Conservation (phyloP, 2,797 vertebrate species). For the Uromys caudimaculatus region DNA sequence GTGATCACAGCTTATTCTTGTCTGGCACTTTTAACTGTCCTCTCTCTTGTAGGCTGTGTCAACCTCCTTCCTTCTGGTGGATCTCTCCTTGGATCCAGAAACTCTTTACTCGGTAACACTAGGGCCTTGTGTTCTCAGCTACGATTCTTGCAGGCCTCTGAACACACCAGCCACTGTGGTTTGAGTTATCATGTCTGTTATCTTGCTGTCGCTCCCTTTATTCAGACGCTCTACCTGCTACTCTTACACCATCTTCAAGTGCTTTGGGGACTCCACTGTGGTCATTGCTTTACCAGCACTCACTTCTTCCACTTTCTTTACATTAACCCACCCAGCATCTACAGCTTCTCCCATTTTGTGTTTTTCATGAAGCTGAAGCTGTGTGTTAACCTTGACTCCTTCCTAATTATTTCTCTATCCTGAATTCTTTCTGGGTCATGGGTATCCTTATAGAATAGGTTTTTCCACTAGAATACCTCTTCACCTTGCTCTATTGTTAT, state of each 20-base stretch:
- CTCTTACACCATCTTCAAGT: not conserved
- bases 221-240: not conserved
- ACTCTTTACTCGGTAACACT: not conserved
- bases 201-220: not conserved
- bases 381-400: not conserved
- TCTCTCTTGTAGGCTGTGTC: not conserved
- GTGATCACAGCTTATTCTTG: not conserved
- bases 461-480: not conserved
- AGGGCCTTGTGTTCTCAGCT: not conserved
- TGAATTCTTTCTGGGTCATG: not conserved
- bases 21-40: not conserved
- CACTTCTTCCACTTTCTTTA: not conserved
- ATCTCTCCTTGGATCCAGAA: not conserved
- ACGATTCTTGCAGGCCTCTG: not conserved
- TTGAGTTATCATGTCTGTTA: not conserved
- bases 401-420: not conserved
- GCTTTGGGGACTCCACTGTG: rapidly evolving
- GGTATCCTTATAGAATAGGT: not conserved
- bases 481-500: not conserved
- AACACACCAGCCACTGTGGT: not conserved
- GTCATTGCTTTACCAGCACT: not conserved
- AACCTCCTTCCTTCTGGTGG: not conserved
- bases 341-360: not conserved
- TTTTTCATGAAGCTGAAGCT: not conserved
- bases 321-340: not conserved